phyloP scores from a whole-genome alignment of 2,113 vertebrate species.

The Polypterus bichir region DNA sequence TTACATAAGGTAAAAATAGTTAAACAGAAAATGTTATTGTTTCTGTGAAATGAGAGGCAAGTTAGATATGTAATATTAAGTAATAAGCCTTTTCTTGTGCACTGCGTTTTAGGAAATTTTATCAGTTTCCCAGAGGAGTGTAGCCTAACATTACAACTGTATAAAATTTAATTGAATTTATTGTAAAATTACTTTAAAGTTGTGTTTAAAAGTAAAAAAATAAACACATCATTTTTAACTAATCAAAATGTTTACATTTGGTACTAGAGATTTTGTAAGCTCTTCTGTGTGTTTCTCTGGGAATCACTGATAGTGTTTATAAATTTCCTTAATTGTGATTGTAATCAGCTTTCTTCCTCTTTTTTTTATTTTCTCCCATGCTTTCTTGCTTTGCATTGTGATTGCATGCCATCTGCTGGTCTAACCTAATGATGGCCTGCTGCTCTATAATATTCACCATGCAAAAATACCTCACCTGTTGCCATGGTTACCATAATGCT shows the following conservation, averaged over 20 bases:
- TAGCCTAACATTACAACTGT: background rate
- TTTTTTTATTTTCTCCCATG: constrained; percentile 79
- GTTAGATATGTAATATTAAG: constrained; percentile 23
- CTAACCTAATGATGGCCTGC: constrained; percentile 95
- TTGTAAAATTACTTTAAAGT: background rate
- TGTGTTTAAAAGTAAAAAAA: too few relatives aligned
- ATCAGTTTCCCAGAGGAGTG: constrained; percentile 47
- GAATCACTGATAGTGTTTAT: constrained; percentile 80
- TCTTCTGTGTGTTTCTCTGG: constrained; percentile 61
- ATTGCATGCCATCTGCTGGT: constrained; percentile 96
- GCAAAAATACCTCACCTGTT: constrained; percentile 74
- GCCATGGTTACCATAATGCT: constrained; percentile 79
- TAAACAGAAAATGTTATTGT: too few relatives aligned
- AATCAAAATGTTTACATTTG: background rate
- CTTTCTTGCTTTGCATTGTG: constrained; percentile 90
- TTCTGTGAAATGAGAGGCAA: background rate
- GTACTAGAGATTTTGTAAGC: background rate
- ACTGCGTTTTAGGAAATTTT: constrained; percentile 43
- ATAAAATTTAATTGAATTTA: constrained; percentile 10
- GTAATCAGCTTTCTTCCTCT: constrained; percentile 91
- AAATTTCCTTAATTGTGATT: constrained; percentile 85
- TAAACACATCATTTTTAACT: background rate
- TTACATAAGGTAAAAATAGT: too few relatives aligned
- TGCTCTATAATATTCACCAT: constrained; percentile 83
- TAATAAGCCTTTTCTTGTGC: constrained; percentile 36